phyloP scores from a whole-genome alignment of 2,113 vertebrate genomes.

The Tachysurus vachellii region DNA sequence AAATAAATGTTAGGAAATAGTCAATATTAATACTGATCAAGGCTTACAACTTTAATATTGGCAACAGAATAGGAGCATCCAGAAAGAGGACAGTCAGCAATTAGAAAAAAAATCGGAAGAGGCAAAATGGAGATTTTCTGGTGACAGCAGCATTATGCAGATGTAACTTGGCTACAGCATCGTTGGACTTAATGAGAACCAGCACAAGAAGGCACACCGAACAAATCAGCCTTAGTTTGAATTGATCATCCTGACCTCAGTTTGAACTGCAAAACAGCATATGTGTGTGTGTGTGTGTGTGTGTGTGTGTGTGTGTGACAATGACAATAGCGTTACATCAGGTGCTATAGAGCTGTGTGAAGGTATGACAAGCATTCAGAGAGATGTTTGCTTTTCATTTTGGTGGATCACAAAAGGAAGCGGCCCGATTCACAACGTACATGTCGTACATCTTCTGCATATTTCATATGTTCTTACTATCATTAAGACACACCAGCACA shows the following conservation, averaged over 20 bases:
- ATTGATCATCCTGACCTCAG: slow-evolving; percentile 37
- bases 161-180: slow-evolving; percentile 4
- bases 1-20: neutral
- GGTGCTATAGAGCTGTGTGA: slow-evolving; percentile 35
- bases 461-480: slow-evolving; percentile 46
- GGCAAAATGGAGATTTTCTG: slow-evolving; percentile 30
- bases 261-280: slow-evolving; percentile 10
- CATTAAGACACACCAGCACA: slow-evolving; percentile 42
- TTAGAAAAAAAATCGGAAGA: neutral
- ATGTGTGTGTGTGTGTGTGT: slow-evolving; percentile 7
- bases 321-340: slow-evolving; percentile 37
- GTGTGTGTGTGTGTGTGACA: neutral
- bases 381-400: slow-evolving; percentile 47
- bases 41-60: neutral
- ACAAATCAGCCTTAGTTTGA: slow-evolving; percentile 39
- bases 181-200: slow-evolving; percentile 44
- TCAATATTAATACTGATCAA: neutral
- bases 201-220: slow-evolving; percentile 6
- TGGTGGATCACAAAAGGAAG: slow-evolving; percentile 38
- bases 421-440: slow-evolving; percentile 23
- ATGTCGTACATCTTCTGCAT: slow-evolving; percentile 41
- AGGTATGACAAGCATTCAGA: slow-evolving; percentile 32
- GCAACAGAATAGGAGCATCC: neutral
- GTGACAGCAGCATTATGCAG: slow-evolving; percentile 46
- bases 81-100: slow-evolving; percentile 13